Evolutionary conservation across 2,113 vertebrate species (phyloP), one percentile per base, ranked within the genome.

Genomic region (Athene cunicularia): DNA sequence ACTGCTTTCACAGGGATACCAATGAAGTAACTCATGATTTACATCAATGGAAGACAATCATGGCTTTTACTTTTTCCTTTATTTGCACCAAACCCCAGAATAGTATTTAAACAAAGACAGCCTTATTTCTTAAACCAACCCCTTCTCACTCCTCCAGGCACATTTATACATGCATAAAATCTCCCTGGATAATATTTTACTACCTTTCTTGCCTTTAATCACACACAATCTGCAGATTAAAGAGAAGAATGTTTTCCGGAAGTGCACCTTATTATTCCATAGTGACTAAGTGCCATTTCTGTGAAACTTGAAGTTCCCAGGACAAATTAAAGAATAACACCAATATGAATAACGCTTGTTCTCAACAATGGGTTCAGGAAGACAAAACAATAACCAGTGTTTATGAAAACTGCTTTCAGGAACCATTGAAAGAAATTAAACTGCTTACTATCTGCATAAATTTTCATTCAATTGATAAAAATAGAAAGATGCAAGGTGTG

Each of bases 131-230:
- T 74, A 79, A 75, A 32, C 43, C 64, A 72, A 39, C 28, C 8
- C 9, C 19, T 68, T 86, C 41, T 45, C 33, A 66, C 43, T 82
- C 59, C 24, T 39, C 21, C 73, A 77, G 43, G 32, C 43, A 68
- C 0, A 13, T 91, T 96, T 93, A 89, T 14, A 55, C 72, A 75
- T 41, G 93, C 86, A 72, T 89, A 63, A 94, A 89, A 71, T 67
- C 73, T 79, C 52, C 52, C 73, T 80, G 35, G 84, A 41, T 39
- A 97, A 91, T 95, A 90, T 94, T 95, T 95, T 91, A 85, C 95
- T 93, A 64, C 49, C 39, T 82, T 74, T 74, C 24, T 30, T 87
- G 23, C 12, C 28, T 91, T 77, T 95, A 87, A 87, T 64, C n/a
- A 55, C 21, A 39, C 39, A 68, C 28, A 66, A 52, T 82, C 73